phyloP scores from a whole-genome alignment of 2,888 invertebrate genomes.

The Drosophila testacea region DNA sequence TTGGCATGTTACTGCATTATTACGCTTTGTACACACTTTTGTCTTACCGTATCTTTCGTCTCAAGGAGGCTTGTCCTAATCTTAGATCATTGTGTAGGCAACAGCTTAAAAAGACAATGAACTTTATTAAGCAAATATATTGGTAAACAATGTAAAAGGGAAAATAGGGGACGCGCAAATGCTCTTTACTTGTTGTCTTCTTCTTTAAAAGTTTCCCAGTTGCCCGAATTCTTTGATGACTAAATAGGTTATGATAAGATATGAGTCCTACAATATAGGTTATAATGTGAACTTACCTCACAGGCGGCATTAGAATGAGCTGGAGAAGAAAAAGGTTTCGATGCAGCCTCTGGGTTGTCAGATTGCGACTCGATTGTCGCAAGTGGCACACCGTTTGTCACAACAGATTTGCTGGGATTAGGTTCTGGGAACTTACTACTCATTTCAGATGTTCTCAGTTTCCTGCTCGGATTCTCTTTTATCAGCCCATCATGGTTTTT shows the following conservation, averaged over 20 bases:
- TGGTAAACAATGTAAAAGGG: conserved; percentile 16
- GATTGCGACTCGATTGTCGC: not conserved
- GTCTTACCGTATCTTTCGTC: conserved; percentile 7
- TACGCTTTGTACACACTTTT: conserved; percentile 44
- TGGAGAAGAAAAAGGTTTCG: not conserved
- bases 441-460: not conserved
- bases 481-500: not conserved
- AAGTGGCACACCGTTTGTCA: not conserved
- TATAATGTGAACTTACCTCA: conserved; percentile 22
- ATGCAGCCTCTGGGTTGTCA: not conserved
- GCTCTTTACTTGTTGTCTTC: conserved; percentile 43
- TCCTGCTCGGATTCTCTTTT: conserved; percentile 10
- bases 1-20: conserved; percentile 43
- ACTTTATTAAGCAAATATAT: conserved; percentile 56
- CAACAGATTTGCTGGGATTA: not conserved
- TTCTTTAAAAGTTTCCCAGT: conserved; percentile 46
- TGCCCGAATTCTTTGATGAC: conserved; percentile 20
- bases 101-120: conserved; percentile 34
- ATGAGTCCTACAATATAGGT: not conserved
- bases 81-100: conserved; percentile 11
- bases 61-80: conserved; percentile 18
- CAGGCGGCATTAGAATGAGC: not conserved
- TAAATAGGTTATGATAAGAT: conserved; percentile 3
- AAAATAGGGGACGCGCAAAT: conserved; percentile 1
- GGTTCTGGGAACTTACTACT: conserved; percentile 1